These are phyloP conservation scores for Chelonus formosanus DNA, from an alignment of 2,888 invertebrate genomes.

Conservation along the genomic window DNA sequence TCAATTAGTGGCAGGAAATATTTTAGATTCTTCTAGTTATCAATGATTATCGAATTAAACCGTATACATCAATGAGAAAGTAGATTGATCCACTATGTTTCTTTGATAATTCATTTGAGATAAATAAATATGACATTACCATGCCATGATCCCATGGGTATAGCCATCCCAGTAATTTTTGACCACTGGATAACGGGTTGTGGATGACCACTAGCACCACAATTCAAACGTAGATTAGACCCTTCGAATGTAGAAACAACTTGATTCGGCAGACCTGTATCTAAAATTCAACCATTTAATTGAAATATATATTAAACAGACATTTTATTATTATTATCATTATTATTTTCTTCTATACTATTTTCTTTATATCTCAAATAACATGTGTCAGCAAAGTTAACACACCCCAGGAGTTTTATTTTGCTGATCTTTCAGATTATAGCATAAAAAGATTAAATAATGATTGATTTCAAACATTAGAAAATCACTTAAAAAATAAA, in stretches of 20 bases:
- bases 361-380: too few species aligned
- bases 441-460: conserved; percentile 3
- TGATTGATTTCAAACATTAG: conserved; percentile 6
- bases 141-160: conserved; percentile 73
- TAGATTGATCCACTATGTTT: too few species aligned
- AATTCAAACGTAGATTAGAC: conserved; percentile 82
- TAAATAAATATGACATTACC: conserved; percentile 61
- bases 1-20: too few species aligned
- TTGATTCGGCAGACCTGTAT: conserved; percentile 39
- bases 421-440: conserved; percentile 14
- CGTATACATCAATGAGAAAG: too few species aligned
- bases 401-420: background rate
- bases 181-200: conserved; percentile 82
- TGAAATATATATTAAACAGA: conserved; percentile 1
- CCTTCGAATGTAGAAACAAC: conserved; percentile 81
- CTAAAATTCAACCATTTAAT: conserved; percentile 20
- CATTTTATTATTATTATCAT: background rate
- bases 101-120: too few species aligned
- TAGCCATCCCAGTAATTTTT: conserved; percentile 71
- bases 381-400: background rate
- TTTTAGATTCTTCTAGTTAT: too few species aligned
- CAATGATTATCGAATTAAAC: too few species aligned
- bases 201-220: conserved; percentile 82
- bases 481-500: background rate
- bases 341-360: too few species aligned